Evolutionary conservation across 1,140 invertebrate genomes (phyloP), one percentile per base, ranked within the genome.

Genomic region (Hetaerina americana): DNA sequence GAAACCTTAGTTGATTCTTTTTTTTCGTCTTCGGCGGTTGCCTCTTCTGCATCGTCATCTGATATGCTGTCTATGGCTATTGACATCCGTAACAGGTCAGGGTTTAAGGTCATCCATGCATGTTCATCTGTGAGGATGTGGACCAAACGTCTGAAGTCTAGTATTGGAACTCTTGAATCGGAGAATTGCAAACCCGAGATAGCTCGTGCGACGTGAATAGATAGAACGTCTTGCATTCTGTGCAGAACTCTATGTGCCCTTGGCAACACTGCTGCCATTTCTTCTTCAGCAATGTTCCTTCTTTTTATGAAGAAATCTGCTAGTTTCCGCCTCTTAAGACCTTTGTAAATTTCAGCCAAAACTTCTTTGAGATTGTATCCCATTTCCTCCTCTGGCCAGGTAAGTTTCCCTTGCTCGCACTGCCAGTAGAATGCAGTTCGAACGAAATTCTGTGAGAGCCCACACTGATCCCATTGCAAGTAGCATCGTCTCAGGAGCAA

Each of bases 401-500:
- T 86, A 1, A 83, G 83, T 27, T 86, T 85, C 73, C 88, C 85
- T 26, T 82, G 75, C 77, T 93, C 91, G 73, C 89, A 89, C 78
- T 91, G 84, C 88, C 89, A 91, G 77, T 91, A 92, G n/a, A 93
- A 78, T 76, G 89, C 86, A 70, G 87, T 88, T 71, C 89, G 85
- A n/a, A 93, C 84, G 77, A 93, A 91, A 71, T 87, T 85, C 0
- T 77, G 77, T 24, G 85, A 84, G 0, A 90, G 78, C 1, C 88
- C 86, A 66, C 85, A 80, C 76, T 83, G 83, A 15, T 81, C 78
- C 0, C 85, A 85, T 75, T 88, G 86, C 29, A 92, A 82, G 75
- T 88, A 91, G 0, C 85, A 86, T 75, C 90, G 89, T 72, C 89
- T 85, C 0, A 91, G 78, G 29, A 85, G 79, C 67, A 90, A 77